Conservation (phyloP, 2,113 vertebrate genomes). For the Physeter macrocephalus region DNA sequence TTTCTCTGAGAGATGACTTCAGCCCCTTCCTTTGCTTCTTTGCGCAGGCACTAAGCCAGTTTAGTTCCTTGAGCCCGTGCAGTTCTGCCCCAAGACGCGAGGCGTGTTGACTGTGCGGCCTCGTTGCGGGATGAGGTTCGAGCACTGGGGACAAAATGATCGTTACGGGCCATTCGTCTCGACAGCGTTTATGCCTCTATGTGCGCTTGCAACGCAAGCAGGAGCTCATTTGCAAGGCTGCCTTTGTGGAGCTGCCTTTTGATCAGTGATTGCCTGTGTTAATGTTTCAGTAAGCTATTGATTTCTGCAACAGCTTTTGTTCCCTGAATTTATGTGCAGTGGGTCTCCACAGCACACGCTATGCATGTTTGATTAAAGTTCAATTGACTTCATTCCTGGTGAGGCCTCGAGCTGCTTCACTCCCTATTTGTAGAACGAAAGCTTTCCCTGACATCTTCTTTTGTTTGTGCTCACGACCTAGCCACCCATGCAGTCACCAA, state of each 20-base stretch:
- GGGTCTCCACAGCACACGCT: conserved; percentile 79
- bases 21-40: background rate
- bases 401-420: conserved; percentile 83
- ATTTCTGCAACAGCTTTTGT: conserved; percentile 91
- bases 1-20: background rate
- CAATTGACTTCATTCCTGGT: conserved; percentile 87
- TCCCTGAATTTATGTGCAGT: conserved; percentile 84
- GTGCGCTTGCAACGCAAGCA: conserved; percentile 80
- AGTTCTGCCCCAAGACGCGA: background rate
- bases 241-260: conserved; percentile 87
- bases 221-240: conserved; percentile 88
- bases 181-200: conserved; percentile 74
- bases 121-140: conserved; percentile 62
- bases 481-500: conserved; percentile 89
- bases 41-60: background rate
- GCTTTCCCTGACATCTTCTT: conserved; percentile 84
- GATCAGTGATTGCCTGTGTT: conserved; percentile 91
- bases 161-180: conserved; percentile 73
- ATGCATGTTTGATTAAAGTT: conserved; percentile 97
- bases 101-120: conserved; percentile 57
- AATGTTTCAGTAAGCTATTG: conserved; percentile 96
- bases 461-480: conserved; percentile 88
- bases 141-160: conserved; percentile 63
- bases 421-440: conserved; percentile 86
- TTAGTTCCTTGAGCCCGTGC: background rate